phyloP scores from a whole-genome alignment of 2,888 invertebrate species.

The Catocala fraxini region DNA sequence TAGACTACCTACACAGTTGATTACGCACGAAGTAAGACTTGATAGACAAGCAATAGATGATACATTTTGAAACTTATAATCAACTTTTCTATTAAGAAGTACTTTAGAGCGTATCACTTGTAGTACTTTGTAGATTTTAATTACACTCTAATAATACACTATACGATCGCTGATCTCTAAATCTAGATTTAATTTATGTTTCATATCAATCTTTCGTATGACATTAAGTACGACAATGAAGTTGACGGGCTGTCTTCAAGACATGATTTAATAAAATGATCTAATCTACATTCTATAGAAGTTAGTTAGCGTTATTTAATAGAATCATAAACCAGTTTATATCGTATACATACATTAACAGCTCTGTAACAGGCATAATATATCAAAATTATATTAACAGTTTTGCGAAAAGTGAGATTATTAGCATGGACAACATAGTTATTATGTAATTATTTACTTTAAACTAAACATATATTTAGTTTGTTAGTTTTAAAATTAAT shows the following conservation, averaged over 20 bases:
- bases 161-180: neutral
- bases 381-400: constrained; percentile 6
- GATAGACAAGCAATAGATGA: too few species aligned
- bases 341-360: constrained; percentile 6
- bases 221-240: constrained; percentile 7
- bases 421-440: neutral
- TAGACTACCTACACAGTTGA: too few species aligned
- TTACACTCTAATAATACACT: too few species aligned
- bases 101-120: too few species aligned
- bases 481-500: neutral
- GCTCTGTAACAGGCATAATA: constrained; percentile 4
- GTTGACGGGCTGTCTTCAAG: constrained; percentile 4
- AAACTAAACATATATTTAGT: neutral
- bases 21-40: too few species aligned
- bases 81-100: too few species aligned
- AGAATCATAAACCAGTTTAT: constrained; percentile 8
- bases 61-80: too few species aligned
- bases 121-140: too few species aligned
- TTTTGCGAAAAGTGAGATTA: constrained; percentile 1
- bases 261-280: constrained; percentile 10
- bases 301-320: constrained; percentile 13
- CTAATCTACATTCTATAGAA: neutral
- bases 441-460: constrained; percentile 8
- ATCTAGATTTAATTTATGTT: constrained; percentile 1
- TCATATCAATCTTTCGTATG: constrained; percentile 13